These are phyloP conservation scores for Vultur gryphus DNA, from an alignment of 2,797 vertebrate genomes.

Conservation along the genomic window DNA sequence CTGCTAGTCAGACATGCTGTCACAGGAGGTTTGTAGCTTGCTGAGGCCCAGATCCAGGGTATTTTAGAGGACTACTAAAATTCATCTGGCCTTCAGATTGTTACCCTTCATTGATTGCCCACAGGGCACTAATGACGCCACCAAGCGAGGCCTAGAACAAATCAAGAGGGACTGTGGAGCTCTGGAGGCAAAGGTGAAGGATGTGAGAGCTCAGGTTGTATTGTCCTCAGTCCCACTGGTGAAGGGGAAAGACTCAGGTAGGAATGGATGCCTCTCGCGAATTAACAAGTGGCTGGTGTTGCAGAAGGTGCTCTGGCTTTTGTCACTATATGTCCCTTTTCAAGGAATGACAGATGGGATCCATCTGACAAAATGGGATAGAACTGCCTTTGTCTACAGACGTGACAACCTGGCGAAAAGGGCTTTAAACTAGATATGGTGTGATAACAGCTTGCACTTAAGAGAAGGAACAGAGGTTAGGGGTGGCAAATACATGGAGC, in stretches of 20 bases:
- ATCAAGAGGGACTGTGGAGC: not conserved
- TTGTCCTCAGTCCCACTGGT: not conserved
- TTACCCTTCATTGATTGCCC: not conserved
- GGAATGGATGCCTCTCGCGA: not conserved
- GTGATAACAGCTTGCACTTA: not conserved
- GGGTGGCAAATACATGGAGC: not conserved
- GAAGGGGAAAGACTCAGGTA: not conserved
- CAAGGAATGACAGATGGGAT: not conserved
- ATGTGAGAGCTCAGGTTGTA: not conserved
- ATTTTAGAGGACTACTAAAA: not conserved
- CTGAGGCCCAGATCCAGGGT: not conserved
- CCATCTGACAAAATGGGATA: not conserved
- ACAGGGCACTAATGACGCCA: fast-evolving
- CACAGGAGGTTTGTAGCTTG: not conserved
- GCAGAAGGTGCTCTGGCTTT: not conserved
- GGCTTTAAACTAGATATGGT: not conserved
- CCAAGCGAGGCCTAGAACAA: not conserved
- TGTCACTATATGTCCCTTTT: not conserved
- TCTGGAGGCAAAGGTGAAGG: not conserved
- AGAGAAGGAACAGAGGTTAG: not conserved
- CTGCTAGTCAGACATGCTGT: not conserved
- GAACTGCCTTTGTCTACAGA: not conserved
- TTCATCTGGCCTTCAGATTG: not conserved
- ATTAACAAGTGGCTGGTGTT: not conserved
- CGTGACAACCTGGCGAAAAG: not conserved